phyloP scores from a whole-genome alignment of 2,888 invertebrate species.

The Ophion costatus region DNA sequence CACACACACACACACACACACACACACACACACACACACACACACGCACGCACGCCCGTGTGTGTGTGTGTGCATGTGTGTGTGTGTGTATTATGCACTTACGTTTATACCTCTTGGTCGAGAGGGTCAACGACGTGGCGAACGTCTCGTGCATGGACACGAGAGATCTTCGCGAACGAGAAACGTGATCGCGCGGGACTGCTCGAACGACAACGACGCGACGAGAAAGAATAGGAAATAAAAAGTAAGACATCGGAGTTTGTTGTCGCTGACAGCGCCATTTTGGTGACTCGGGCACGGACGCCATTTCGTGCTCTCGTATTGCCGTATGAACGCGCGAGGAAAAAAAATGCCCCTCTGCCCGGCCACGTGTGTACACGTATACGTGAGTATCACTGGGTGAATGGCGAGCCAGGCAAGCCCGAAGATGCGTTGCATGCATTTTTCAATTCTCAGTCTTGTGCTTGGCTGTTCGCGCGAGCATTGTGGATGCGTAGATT shows the following conservation, averaged over 20 bases:
- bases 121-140: constrained; percentile 42
- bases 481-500: constrained; percentile 12
- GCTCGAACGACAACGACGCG: neutral
- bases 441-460: neutral
- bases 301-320: constrained; percentile 13
- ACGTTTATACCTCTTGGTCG: constrained; percentile 12
- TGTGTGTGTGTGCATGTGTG: too few species aligned
- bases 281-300: neutral
- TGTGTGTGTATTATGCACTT: neutral
- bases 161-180: constrained; percentile 7
- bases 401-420: neutral
- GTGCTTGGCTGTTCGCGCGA: constrained; percentile 1
- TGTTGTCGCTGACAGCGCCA: constrained; percentile 9
- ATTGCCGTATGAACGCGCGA: neutral
- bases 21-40: neutral
- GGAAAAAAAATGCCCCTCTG: neutral
- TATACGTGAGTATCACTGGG: constrained; percentile 9
- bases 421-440: neutral
- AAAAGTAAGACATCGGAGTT: constrained; percentile 18
- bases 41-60: too few species aligned
- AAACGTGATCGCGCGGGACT: constrained; percentile 39
- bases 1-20: too few species aligned
- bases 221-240: constrained; percentile 35
- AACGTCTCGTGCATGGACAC: constrained; percentile 7
- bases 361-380: neutral